These are phyloP conservation scores for Axinella damicornis DNA, from an alignment of 37 sponge, comb jelly and placozoan genomes.

Conservation along the genomic window DNA sequence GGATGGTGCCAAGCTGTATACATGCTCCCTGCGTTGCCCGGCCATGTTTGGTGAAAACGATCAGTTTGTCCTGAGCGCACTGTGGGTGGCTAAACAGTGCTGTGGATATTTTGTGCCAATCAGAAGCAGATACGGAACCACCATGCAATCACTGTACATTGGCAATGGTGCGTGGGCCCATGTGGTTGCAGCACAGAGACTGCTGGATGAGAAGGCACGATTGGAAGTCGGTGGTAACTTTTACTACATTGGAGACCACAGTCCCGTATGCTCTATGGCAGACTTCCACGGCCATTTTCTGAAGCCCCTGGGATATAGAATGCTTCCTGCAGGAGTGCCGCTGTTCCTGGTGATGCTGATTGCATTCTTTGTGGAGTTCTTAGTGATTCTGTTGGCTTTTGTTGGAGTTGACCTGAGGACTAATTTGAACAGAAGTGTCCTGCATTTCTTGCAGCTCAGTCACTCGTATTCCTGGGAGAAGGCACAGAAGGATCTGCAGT, in stretches of 20 bases:
- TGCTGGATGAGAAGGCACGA: constrained; percentile 21
- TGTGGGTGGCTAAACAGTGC: constrained; percentile 24
- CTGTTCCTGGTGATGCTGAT: constrained; percentile 11
- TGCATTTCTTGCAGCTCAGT: constrained; percentile 15
- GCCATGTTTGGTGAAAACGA: constrained; percentile 63
- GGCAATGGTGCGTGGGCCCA: constrained; percentile 72
- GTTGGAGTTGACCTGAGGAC: constrained; percentile 12
- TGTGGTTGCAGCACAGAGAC: constrained; percentile 58
- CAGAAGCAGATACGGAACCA: not conserved
- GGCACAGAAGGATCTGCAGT: constrained; percentile 48
- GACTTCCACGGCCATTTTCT: constrained; percentile 49
- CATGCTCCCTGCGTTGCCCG: constrained; percentile 68
- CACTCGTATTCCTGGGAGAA: constrained; percentile 69
- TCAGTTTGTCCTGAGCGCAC: not conserved
- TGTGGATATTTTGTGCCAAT: constrained; percentile 42
- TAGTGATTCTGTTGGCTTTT: constrained; percentile 13
- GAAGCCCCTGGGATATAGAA: constrained; percentile 50
- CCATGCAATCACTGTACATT: constrained; percentile 63
- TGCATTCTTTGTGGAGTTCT: constrained; percentile 54
- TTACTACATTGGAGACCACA: constrained; percentile 70
- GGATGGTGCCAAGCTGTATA: constrained; percentile 19
- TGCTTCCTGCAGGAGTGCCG: constrained; percentile 17
- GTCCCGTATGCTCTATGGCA: constrained; percentile 20
- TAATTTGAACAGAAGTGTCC: constrained; percentile 7
- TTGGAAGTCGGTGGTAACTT: constrained; percentile 31